phyloP scores from a whole-genome alignment of 2,113 vertebrate genomes.

The Zootoca vivipara region DNA sequence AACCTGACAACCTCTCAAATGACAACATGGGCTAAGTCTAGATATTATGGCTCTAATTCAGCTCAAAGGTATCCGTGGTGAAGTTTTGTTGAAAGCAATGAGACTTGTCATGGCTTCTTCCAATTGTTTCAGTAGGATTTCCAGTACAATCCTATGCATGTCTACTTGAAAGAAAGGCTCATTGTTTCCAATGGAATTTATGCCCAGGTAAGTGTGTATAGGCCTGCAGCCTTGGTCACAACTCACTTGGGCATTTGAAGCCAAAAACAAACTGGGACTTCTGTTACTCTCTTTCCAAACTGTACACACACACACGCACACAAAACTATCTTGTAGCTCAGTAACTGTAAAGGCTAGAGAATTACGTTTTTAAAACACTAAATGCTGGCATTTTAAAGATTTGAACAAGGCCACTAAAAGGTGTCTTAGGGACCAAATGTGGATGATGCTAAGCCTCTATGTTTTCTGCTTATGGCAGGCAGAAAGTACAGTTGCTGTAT shows the following conservation, averaged over 20 bases:
- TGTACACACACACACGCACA: background rate
- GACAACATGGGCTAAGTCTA: too few species aligned
- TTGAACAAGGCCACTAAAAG: background rate
- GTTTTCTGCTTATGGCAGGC: constrained; percentile 33
- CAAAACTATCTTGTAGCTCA: background rate
- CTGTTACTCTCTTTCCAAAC: background rate
- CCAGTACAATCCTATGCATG: background rate
- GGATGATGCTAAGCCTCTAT: background rate
- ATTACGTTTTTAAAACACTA: background rate
- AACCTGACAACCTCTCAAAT: background rate
- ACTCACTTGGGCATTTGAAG: background rate
- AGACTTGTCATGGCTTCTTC: background rate
- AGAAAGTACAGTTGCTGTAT: constrained; percentile 51
- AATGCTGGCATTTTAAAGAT: background rate
- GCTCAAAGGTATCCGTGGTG: background rate
- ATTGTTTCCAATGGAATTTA: background rate
- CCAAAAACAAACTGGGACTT: background rate
- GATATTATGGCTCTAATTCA: background rate
- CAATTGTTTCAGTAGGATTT: background rate
- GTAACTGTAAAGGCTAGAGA: background rate
- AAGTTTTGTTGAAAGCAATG: background rate
- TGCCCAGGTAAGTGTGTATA: background rate
- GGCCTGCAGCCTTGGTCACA: background rate
- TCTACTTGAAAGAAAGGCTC: background rate
- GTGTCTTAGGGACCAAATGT: background rate